These are phyloP conservation scores for Nematostella vectensis DNA, from an alignment of 92 coral and sea anemone genomes.

Conservation along the genomic window DNA sequence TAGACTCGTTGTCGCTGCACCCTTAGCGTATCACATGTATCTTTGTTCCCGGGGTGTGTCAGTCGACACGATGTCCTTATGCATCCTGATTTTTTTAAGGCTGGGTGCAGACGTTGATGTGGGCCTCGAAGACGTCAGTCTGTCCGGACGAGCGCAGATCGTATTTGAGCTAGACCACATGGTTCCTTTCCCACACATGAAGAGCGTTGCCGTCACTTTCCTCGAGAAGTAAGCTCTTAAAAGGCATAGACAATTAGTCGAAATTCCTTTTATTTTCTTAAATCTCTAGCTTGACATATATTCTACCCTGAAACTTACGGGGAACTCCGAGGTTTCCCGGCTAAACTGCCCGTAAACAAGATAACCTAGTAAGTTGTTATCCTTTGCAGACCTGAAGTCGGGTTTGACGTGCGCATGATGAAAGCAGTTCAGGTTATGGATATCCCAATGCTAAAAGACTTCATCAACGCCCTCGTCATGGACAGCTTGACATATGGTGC, in stretches of 20 bases:
- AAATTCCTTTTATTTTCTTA: not conserved
- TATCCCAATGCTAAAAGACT: slow-evolving; percentile 88
- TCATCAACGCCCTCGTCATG: slow-evolving; percentile 84
- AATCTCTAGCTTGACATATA: no score
- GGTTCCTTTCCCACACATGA: slow-evolving; percentile 93
- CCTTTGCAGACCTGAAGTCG: slow-evolving; percentile 76
- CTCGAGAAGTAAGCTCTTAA: slow-evolving; percentile 64
- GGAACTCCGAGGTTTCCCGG: no score
- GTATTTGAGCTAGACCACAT: slow-evolving; percentile 84
- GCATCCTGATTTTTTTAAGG: no score
- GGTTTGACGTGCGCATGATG: slow-evolving; percentile 79
- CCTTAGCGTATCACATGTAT: no score
- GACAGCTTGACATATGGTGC: slow-evolving; percentile 86
- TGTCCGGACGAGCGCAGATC: slow-evolving; percentile 82
- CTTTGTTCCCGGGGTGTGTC: no score
- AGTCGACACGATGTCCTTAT: no score
- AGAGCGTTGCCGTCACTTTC: slow-evolving; percentile 73
- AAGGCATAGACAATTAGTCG: not conserved
- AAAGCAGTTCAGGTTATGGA: slow-evolving; percentile 94
- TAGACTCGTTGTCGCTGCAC: no score
- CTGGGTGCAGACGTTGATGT: slow-evolving; percentile 96
- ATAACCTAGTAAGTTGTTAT: no score
- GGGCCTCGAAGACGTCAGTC: slow-evolving; percentile 69
- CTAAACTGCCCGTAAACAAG: no score
- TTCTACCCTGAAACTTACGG: no score